Evolutionary conservation across 2,113 vertebrate species (phyloP).

Genomic region (Vulpes vulpes): DNA sequence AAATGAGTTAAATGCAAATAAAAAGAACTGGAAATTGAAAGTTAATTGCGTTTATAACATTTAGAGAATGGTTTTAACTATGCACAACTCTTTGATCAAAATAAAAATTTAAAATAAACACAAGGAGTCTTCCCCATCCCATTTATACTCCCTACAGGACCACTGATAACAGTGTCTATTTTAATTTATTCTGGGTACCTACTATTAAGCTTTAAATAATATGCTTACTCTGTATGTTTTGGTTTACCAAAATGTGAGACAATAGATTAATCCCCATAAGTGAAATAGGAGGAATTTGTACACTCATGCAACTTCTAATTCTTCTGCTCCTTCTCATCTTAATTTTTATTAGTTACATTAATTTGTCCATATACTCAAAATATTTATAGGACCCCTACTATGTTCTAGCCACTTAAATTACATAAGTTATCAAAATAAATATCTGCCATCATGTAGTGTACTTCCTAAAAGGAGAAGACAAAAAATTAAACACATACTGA

Average conservation of each 20-base stretch:
- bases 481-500: neutral
- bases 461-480: neutral
- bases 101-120: neutral
- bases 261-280: neutral
- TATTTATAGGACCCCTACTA: neutral
- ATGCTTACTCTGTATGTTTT: neutral
- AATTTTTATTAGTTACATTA: neutral
- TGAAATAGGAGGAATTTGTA: neutral
- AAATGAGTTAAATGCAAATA: neutral
- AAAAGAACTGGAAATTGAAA: neutral
- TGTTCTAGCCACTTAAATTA: neutral
- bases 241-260: neutral
- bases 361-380: neutral
- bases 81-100: neutral
- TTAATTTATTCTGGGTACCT: neutral
- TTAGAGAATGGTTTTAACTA: neutral
- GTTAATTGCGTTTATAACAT: neutral
- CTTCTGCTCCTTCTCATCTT: neutral
- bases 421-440: constrained; percentile 24
- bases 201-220: neutral
- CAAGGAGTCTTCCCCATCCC: neutral
- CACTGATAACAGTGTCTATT: neutral
- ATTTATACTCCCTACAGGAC: neutral
- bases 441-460: neutral
- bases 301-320: neutral